Conservation (phyloP, 2,113 vertebrate genomes). For the Pantherophis guttatus region DNA sequence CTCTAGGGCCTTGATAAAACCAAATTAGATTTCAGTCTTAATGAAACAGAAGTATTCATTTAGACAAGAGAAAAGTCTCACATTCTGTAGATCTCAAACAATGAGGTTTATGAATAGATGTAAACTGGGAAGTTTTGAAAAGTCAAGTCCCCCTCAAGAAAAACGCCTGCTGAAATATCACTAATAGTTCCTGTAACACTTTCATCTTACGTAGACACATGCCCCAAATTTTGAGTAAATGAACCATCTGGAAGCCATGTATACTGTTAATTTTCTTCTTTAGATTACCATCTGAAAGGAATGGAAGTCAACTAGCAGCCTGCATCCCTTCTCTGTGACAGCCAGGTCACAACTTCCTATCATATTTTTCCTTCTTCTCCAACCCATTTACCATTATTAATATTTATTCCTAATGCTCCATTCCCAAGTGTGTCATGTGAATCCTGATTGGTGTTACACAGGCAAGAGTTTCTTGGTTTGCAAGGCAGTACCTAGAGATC, state of each 20-base stretch:
- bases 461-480: background rate
- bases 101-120: background rate
- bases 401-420: background rate
- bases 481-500: background rate
- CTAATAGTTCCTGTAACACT: background rate
- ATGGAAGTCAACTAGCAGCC: background rate
- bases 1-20: background rate
- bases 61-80: background rate
- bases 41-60: background rate
- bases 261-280: background rate
- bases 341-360: background rate
- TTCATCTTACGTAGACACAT: background rate
- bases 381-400: background rate
- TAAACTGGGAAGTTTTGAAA: background rate
- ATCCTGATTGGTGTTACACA: background rate
- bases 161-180: background rate
- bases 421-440: background rate
- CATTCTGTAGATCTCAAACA: background rate
- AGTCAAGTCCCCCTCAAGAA: background rate
- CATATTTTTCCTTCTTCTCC: background rate
- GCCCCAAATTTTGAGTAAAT: background rate
- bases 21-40: background rate
- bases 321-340: background rate
- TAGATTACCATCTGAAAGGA: background rate
- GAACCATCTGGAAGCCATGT: background rate